These are phyloP conservation scores for Oryzias curvinotus DNA, from an alignment of 2,113 vertebrate genomes.

Conservation along the genomic window DNA sequence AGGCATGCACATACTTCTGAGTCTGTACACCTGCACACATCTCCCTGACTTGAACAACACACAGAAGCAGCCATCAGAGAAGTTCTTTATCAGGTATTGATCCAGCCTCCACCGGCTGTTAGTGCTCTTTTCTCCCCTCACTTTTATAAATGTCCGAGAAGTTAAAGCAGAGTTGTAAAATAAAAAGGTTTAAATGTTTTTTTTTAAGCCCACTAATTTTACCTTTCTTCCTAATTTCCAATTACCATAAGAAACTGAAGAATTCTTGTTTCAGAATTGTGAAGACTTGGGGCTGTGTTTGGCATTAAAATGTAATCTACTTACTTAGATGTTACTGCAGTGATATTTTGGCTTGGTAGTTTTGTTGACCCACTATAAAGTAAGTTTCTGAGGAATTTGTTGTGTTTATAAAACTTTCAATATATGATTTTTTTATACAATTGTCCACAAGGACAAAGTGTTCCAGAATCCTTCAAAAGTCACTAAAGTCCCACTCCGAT, in stretches of 20 bases:
- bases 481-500: too few species aligned
- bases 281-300: not conserved
- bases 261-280: not conserved
- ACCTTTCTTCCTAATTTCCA: not conserved
- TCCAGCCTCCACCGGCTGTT: constrained; percentile 13
- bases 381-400: not conserved
- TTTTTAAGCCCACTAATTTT: not conserved
- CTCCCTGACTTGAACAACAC: not conserved
- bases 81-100: constrained; percentile 38
- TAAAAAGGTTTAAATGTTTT: not conserved
- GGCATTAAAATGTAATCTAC: not conserved
- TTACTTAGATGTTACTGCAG: not conserved
- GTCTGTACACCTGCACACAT: constrained; percentile 17
- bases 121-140: constrained; percentile 4
- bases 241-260: too few species aligned
- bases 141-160: constrained; percentile 12
- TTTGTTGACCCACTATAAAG: not conserved
- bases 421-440: too few species aligned
- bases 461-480: too few species aligned
- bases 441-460: too few species aligned
- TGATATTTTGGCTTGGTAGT: not conserved
- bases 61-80: constrained; percentile 21
- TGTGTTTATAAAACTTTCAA: not conserved
- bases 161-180: constrained; percentile 4
- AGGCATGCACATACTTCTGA: constrained; percentile 1